Evolutionary conservation across 2,888 invertebrate species (phyloP), one percentile per base, ranked within the genome.

Genomic region (Leptinotarsa haldemani): DNA sequence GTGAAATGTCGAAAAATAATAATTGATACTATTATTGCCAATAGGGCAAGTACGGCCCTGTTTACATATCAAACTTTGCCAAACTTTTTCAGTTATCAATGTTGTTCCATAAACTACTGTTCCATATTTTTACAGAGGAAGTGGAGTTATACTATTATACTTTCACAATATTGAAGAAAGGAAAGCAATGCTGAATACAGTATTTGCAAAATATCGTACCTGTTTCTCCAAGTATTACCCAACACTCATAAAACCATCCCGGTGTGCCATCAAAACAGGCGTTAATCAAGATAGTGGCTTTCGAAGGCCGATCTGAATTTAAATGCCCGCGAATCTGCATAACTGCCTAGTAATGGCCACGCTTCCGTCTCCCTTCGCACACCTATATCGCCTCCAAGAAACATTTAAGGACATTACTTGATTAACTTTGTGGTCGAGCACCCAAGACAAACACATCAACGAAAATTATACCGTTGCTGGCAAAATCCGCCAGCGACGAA

Each of bases 271-370:
- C 61, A 61, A 75, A 81, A 81, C 77, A 70, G 76, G 78, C 79
- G 83, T 84, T 84, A 84, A 84, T 84, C 84, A 83, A 82, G 65
- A 80, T 78, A 83, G 83, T 83, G 83, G 47, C 66, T 52, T 82
- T 80, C 81, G 83, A 84, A 84, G 83, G 83, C 83, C 83, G 83
- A 83, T 83, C 80, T 82, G 83, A 84, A 84, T 84, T 83, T 83
- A 83, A 82, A 83, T 83, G 82, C 67, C 68, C 77, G 74, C 74
- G 77, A 83, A 84, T 84, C 80, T 83, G 79, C 83, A 83, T 83
- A 83, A 83, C 80, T 80, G 81, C 78, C 77, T 78, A 77, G 79
- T 82, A 82, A 83, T 81, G 80, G 82, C 82, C 52, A 75, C 74
- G 65, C 79, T 76, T 74, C 74, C 67, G 16, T 25, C 61, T 61